Percentiles rank a stretch among this genome's conserved stretches.
These are phyloP conservation scores for Serrognathus titanus DNA, from an alignment of 2,888 invertebrate genomes.

Conservation along the genomic window DNA sequence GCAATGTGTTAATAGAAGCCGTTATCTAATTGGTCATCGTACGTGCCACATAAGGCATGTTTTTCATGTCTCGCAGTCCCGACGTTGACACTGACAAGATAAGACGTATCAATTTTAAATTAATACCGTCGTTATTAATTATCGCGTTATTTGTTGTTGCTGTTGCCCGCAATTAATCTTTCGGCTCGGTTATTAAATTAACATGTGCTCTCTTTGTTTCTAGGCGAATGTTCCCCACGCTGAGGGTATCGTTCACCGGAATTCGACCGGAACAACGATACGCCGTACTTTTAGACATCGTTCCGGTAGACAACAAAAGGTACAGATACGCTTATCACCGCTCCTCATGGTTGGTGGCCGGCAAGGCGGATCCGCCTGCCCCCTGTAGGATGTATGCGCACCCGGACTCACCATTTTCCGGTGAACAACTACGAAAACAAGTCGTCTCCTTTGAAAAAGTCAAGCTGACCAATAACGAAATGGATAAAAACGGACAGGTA, in stretches of 20 bases:
- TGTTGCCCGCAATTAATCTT: no score
- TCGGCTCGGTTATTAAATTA: no score
- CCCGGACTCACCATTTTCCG: slow-evolving; percentile 77
- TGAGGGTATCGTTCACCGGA: slow-evolving; percentile 70
- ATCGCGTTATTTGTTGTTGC: no score
- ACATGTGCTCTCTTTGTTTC: slow-evolving; percentile 34
- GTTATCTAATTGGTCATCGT: no score
- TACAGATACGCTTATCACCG: slow-evolving; percentile 81
- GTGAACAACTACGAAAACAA: slow-evolving; percentile 73
- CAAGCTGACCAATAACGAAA: slow-evolving; percentile 80
- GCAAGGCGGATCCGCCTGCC: slow-evolving; percentile 75
- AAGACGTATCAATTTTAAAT: no score
- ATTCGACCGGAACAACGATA: slow-evolving; percentile 64
- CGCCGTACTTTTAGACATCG: slow-evolving; percentile 74
- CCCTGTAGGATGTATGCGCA: slow-evolving; percentile 71
- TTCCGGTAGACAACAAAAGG: slow-evolving; percentile 75
- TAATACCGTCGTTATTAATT: no score
- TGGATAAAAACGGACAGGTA: slow-evolving; percentile 75
- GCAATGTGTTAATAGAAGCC: no score
- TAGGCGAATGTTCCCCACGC: slow-evolving; percentile 81
- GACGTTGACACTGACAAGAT: no score
- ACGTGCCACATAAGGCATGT: no score
- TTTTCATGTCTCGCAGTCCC: no score
- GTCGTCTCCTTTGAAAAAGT: slow-evolving; percentile 81
- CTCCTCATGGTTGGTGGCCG: slow-evolving; percentile 78